These are phyloP conservation scores for Pseudococcus jackbeardsleyi DNA, from an alignment of 2,888 invertebrate species.

Conservation along the genomic window DNA sequence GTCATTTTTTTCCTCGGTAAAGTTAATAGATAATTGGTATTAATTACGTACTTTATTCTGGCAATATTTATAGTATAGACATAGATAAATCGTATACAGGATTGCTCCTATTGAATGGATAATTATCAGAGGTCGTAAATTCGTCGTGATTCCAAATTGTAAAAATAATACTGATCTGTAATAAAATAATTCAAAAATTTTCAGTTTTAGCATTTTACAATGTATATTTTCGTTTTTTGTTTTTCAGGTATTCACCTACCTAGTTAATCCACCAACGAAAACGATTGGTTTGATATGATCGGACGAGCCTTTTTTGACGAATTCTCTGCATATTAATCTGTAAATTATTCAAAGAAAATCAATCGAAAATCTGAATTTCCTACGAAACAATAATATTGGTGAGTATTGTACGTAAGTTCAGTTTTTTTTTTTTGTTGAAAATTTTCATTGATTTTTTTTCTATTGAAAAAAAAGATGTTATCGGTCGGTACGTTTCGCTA, in stretches of 20 bases:
- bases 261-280: conserved; percentile 56
- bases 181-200: background rate
- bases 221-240: background rate
- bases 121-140: conserved; percentile 24
- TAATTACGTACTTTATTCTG: conserved; percentile 49
- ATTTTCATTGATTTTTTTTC: too few species aligned
- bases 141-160: conserved; percentile 52
- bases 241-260: conserved; percentile 27
- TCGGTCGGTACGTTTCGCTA: too few species aligned
- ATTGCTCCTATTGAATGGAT: conserved; percentile 59
- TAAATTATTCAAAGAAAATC: background rate
- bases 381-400: background rate
- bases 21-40: background rate
- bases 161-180: conserved; percentile 58
- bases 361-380: background rate
- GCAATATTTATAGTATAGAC: conserved; percentile 55
- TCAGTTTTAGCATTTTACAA: background rate
- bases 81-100: conserved; percentile 57
- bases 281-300: conserved; percentile 61
- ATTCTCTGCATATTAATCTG: conserved; percentile 61
- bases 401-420: background rate
- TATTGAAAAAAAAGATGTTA: too few species aligned
- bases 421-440: too few species aligned
- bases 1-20: background rate
- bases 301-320: conserved; percentile 57